A percentile compares a stretch with the other conserved stretches of the same genome.
phyloP scores from a whole-genome alignment of 1,140 invertebrate genomes.

The Piezodorus guildinii region DNA sequence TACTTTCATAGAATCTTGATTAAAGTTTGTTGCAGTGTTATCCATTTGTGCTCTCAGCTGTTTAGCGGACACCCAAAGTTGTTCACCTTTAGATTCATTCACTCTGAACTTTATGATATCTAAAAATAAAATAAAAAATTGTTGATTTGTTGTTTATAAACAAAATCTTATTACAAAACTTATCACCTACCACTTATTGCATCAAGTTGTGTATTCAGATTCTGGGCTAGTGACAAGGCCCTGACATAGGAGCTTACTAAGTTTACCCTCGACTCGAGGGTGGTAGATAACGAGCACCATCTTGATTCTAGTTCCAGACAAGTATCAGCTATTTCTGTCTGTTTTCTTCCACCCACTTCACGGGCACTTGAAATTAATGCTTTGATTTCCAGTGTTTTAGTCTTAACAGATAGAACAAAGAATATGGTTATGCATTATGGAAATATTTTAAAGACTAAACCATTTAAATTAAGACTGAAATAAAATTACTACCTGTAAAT shows the following conservation, averaged over 20 bases:
- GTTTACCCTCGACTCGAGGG: background rate
- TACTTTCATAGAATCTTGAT: conserved; percentile 51
- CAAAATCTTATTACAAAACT: background rate
- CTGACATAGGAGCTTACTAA: conserved; percentile 4
- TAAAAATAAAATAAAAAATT: background rate
- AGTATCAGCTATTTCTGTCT: conserved; percentile 7
- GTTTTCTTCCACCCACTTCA: conserved; percentile 4
- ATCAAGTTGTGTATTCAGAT: conserved; percentile 8
- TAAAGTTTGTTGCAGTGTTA: conserved; percentile 52
- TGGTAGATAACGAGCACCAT: background rate
- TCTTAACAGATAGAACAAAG: background rate
- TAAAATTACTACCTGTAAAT: conserved; percentile 48
- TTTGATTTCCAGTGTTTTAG: conserved; percentile 7
- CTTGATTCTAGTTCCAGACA: conserved; percentile 6
- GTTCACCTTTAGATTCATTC: conserved; percentile 42
- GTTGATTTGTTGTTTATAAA: too few species aligned
- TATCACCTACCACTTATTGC: background rate
- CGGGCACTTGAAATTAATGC: background rate
- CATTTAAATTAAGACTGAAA: too few species aligned
- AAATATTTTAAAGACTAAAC: too few species aligned
- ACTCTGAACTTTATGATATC: background rate
- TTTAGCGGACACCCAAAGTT: conserved; percentile 48
- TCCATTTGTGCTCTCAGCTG: conserved; percentile 47
- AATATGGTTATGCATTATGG: too few species aligned
- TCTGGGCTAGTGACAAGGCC: background rate